Evolutionary conservation across 2,888 invertebrate genomes (phyloP).

Genomic region (Tetramorium bicarinatum): DNA sequence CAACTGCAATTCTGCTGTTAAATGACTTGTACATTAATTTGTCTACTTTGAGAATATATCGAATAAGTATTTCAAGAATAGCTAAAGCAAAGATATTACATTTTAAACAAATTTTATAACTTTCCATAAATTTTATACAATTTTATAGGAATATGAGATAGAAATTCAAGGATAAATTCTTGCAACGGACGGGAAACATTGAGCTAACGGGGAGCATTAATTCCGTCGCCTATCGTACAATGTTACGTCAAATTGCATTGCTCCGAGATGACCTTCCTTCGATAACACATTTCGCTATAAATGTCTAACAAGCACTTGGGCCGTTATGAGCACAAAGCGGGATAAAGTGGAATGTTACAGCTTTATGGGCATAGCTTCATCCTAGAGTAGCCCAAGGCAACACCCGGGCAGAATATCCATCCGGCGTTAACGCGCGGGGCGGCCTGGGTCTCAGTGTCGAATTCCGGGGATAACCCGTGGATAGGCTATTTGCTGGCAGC

Average conservation of each 20-base stretch:
- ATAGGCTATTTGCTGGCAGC: constrained; percentile 59
- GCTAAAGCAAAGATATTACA: not conserved
- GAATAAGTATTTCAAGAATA: not conserved
- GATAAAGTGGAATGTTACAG: constrained; percentile 58
- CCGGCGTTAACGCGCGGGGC: constrained; percentile 53
- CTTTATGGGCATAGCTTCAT: constrained; percentile 42
- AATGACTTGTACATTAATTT: not conserved
- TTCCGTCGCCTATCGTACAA: not conserved
- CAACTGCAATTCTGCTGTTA: not conserved
- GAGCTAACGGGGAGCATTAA: not conserved
- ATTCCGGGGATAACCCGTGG: constrained; percentile 67
- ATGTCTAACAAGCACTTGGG: constrained; percentile 37
- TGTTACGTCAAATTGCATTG: not conserved
- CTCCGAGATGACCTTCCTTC: constrained; percentile 14
- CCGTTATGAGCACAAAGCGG: constrained; percentile 52
- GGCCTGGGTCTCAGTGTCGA: constrained; percentile 59
- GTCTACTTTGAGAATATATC: not conserved
- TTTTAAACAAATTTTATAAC: not conserved
- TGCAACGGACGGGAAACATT: not conserved
- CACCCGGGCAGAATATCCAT: constrained; percentile 24
- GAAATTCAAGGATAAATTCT: not conserved
- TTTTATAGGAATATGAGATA: not conserved
- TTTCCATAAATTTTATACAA: not conserved
- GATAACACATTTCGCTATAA: constrained; percentile 45
- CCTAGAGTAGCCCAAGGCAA: constrained; percentile 45